Evolutionary conservation across 1,140 invertebrate species (phyloP), one percentile per base, ranked within the genome.

Genomic region (Anagrus nilaparvatae): DNA sequence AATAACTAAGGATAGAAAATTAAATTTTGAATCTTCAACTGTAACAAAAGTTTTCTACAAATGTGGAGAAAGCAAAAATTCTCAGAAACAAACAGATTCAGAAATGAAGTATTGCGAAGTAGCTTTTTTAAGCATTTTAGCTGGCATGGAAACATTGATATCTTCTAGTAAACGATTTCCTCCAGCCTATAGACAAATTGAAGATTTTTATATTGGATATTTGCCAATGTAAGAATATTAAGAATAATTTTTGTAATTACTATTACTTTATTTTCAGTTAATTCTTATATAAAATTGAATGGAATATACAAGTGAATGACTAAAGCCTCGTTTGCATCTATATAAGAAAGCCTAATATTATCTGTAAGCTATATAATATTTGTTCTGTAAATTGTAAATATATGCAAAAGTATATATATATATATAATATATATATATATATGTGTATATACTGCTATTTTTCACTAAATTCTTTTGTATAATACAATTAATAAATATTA

Each of bases 41-140:
- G 60, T 58, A 19, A 50, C 53, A 18, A 66, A 67, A 53, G 54
- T 65, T 19, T 51, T 67, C 33, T 68, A 65, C 20, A 61, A 55
- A 30, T 66, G 61, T 44, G 58, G 55, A 13, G 58, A 58, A 24
- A 53, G 14, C 12, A 34, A 55, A 37, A 43, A 46, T 33, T 46
- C 48, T 6, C 20, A 43, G 10, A 40, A 25, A 29, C 31, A 48
- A 17, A 41, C 54, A 39, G 52, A 51, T 43, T 19, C 46, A 8
- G 52, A 66, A 38, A 43, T 43, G 9, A 58, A 54, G 40, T 56
- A 58, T 29, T 57, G 54, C 42, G 47, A 56, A 48, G 52, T 66
- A 18, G 44, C 49, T 46, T 44, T 59, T 5, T 40, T 43, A 14
- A 48, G 61, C 39, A 55, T 68, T 33, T 41, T 55, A 19, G 56